Evolutionary conservation across 2,797 vertebrate genomes (phyloP), one percentile per base, ranked within the genome.

Genomic region (Rhinogobio ventralis): DNA sequence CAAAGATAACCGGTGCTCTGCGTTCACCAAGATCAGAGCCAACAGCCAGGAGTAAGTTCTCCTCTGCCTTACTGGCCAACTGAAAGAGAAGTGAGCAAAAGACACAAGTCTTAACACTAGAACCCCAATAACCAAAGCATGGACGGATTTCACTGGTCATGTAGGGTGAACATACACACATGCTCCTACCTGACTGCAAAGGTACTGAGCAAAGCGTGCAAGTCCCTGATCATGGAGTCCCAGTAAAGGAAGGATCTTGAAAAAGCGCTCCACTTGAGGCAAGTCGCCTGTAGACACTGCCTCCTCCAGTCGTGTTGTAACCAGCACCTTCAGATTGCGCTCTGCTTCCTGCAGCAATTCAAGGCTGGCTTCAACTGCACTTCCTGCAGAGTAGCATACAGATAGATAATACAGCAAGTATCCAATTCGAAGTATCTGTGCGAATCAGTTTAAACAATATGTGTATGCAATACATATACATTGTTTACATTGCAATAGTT

Each of bases 181-280:
- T 15, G 67, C 2, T 91, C 93, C 89, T 89, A 99, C 98, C 97
- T 99, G 97, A 89, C 94, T 96, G 91, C 97, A 98, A 86, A 99
- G 97, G 90, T 99, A 99, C 82, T 97, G 96, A 0, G 97, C 97
- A 84, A 99, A 99, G 87, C 96, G 97, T 88, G 96, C 95, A 25
- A 99, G 95, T n/a, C 98, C 98, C 74, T 99, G 96, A 71, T 99
- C 96, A 57, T 99, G 98, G 84, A 99, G 95, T 28, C 97, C 97
- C 81, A 99, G 90, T 87, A 99, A 92, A 66, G 98, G 98, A 86
- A 99, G 99, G 92, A 99, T 99, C 93, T 99, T 99, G 94, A 99
- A 99, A 93, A 99, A 99, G 79, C 97, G 94, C 79, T 99, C 98
- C 88, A 99, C 98, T 87, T 99, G 98, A 2, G 96, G 95, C 3